phyloP scores from a whole-genome alignment of 2,113 vertebrate genomes.

The Tenrec ecaudatus region DNA sequence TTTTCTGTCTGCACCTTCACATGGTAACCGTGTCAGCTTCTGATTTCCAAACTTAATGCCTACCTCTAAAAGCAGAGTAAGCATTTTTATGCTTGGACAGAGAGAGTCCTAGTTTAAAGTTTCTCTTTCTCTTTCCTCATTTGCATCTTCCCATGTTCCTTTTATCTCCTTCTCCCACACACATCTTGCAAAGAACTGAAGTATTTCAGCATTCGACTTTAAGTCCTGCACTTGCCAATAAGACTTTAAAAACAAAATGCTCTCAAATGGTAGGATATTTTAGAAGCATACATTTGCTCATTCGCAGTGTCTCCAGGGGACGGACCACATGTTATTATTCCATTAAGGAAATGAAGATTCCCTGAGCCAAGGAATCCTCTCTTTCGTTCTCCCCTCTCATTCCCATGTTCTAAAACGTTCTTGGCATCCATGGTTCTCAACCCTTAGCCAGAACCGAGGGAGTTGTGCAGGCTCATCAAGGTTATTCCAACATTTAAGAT shows the following conservation, averaged over 20 bases:
- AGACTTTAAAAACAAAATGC: constrained; percentile 66
- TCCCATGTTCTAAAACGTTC: constrained; percentile 51
- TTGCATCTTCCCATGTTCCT: not conserved
- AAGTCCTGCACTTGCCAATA: constrained; percentile 44
- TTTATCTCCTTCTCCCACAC: not conserved
- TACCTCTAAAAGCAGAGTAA: not conserved
- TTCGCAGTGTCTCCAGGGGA: constrained; percentile 66
- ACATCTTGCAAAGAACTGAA: constrained; percentile 64
- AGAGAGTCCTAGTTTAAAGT: not conserved
- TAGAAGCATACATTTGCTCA: constrained; percentile 62
- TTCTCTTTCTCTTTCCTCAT: not conserved
- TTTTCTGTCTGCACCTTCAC: constrained; percentile 6
- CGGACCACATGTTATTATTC: constrained; percentile 73
- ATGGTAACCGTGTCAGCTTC: not conserved
- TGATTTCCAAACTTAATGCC: not conserved
- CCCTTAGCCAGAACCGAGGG: not conserved
- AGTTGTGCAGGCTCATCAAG: not conserved
- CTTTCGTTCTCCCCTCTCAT: constrained; percentile 28
- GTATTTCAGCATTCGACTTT: constrained; percentile 42
- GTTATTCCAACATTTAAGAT: accelerated
- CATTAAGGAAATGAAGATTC: constrained; percentile 79
- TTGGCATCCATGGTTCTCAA: constrained; percentile 36
- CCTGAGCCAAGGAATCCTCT: constrained; percentile 61
- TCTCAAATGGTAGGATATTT: constrained; percentile 54
- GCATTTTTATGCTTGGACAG: constrained; percentile 19